Conservation (phyloP, 2,113 vertebrate species). For the Elaphurus davidianus region DNA sequence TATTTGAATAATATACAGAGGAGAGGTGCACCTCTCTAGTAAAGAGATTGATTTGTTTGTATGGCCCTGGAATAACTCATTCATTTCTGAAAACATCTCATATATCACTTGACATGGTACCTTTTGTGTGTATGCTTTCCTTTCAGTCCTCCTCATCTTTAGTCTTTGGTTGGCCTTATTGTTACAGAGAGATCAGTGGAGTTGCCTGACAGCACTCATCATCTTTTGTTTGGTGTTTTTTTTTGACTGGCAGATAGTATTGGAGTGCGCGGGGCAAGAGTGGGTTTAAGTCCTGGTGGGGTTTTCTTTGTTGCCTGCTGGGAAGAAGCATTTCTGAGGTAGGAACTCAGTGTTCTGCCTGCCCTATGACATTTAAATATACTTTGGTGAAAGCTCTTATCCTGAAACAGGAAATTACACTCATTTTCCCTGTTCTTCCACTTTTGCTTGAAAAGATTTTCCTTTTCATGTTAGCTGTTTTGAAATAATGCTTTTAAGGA, state of each 20-base stretch:
- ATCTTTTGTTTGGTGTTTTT: neutral
- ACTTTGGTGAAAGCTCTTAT: neutral
- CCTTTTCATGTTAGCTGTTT: neutral
- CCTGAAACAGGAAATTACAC: neutral
- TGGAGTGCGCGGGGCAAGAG: neutral
- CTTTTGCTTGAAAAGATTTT: neutral
- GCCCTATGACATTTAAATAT: neutral
- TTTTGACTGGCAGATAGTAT: neutral
- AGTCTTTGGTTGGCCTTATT: neutral
- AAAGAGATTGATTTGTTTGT: conserved; percentile 59
- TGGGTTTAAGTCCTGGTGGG: neutral
- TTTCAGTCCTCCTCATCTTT: neutral
- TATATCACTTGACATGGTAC: neutral
- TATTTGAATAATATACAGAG: conserved; percentile 51
- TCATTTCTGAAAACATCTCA: conserved; percentile 45
- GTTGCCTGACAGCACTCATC: neutral
- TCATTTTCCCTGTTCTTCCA: neutral
- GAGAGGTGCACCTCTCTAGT: conserved; percentile 53
- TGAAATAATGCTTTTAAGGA: conserved; percentile 9
- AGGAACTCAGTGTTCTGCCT: neutral
- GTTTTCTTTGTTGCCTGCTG: neutral
- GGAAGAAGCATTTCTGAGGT: neutral
- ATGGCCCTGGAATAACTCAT: conserved; percentile 55
- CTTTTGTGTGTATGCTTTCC: neutral
- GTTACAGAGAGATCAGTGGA: neutral